These are phyloP conservation scores for Tipula lateralis DNA, from an alignment of 2,888 invertebrate genomes.

Conservation along the genomic window DNA sequence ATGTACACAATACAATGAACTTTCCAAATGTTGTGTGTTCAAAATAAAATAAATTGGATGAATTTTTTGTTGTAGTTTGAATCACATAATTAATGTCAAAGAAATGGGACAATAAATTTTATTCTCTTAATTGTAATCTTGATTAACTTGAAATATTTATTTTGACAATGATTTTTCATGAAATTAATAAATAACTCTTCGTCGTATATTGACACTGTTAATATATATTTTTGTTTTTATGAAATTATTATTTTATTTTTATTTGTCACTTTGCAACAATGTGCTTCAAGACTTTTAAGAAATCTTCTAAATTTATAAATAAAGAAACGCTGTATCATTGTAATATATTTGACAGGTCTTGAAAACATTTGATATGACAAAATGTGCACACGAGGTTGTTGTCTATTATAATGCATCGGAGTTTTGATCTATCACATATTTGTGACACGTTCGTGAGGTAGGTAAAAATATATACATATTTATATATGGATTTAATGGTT, in stretches of 20 bases:
- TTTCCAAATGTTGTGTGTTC: neutral
- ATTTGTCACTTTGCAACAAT: neutral
- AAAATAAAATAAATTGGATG: neutral
- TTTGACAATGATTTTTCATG: constrained; percentile 19
- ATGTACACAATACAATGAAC: neutral
- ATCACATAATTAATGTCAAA: constrained; percentile 11
- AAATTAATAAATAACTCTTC: neutral
- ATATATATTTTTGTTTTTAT: neutral
- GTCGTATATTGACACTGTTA: neutral
- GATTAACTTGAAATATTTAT: neutral
- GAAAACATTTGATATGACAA: too few relatives aligned
- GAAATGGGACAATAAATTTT: neutral
- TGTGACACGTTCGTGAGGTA: too few relatives aligned
- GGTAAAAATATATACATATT: too few relatives aligned
- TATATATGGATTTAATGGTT: too few relatives aligned
- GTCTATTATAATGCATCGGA: too few relatives aligned
- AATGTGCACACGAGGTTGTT: too few relatives aligned
- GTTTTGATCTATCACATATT: too few relatives aligned
- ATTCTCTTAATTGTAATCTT: constrained; percentile 24
- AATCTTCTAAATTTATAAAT: neutral
- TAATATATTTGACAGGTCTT: too few relatives aligned
- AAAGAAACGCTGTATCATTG: neutral
- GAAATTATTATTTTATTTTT: neutral
- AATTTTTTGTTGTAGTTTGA: neutral
- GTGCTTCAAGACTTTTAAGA: neutral